Evolutionary conservation across 2,797 vertebrate genomes (phyloP), one percentile per base, ranked within the genome.

Genomic region (Alfaro cultratus): DNA sequence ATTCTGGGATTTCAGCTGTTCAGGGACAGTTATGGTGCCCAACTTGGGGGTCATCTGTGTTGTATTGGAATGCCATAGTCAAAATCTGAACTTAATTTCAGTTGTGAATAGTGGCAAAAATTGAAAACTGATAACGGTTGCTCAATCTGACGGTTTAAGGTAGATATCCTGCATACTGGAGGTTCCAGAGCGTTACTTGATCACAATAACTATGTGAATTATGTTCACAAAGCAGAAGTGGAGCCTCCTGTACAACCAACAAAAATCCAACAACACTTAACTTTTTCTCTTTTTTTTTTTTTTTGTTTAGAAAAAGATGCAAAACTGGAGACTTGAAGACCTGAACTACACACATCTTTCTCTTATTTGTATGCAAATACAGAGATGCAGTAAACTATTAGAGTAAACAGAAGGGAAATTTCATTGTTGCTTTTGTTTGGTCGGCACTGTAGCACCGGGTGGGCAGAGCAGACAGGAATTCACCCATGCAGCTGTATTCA

Each of bases 321-420:
- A 55, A 75, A 53, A 75, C 36, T 75, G 36, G 47, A 76, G 53
- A 78, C 43, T 31, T 23, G 5, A 29, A 75, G 76, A 55, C 7
- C 60, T 45, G 74, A 86, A 85, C 81, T 77, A 72, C 80, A 84
- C 80, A 78, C 87, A 83, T 91, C 80, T 78, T 77, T 74, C 75
- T 72, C 67, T 90, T 91, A 91, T 92, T 94, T 93, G 80, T 88
- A 92, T 92, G 92, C 91, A 92, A 94, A 93, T 92, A 89, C 26
- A 5, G 41, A 76, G 46, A 84, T 75, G 81, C 85, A 76, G 80
- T n/a, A 75, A 86, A 51, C 49, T 86, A 47, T 87, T 70, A 77
- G 84, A 79, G 23, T 55, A 73, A 72, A 51, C 73, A 41, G 31
- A 86, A 74, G 85, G 64, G 73, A 86, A 47, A 74, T 75, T 62